Conservation (phyloP, 2,888 invertebrate species). For the Panopea generosa region DNA sequence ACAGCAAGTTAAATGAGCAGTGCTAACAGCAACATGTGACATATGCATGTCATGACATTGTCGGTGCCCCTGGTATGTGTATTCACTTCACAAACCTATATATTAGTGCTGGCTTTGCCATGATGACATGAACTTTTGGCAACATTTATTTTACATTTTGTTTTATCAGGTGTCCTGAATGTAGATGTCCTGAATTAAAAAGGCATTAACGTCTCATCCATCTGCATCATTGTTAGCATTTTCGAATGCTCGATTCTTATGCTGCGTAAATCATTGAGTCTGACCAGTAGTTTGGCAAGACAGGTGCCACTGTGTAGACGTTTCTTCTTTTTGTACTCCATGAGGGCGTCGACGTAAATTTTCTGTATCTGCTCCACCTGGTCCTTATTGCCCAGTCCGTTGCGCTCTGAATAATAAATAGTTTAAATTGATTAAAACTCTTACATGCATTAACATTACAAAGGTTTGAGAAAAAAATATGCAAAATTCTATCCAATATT, state of each 20-base stretch:
- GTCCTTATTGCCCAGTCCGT: constrained; percentile 94
- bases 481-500: too few species aligned
- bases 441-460: too few species aligned
- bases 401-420: constrained; percentile 89
- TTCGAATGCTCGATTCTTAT: constrained; percentile 98
- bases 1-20: too few species aligned
- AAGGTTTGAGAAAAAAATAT: too few species aligned
- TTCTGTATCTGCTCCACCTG: constrained; percentile 98
- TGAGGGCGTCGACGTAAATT: constrained; percentile 96
- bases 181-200: constrained; percentile 97
- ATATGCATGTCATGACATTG: too few species aligned
- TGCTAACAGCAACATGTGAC: too few species aligned
- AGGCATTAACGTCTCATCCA: constrained; percentile 97
- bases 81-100: too few species aligned
- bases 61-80: too few species aligned
- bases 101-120: too few species aligned
- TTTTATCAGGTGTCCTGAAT: constrained; percentile 85
- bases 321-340: constrained; percentile 94
- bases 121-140: too few species aligned
- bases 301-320: constrained; percentile 84
- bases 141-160: too few species aligned
- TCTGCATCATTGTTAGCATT: constrained; percentile 98
- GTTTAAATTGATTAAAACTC: too few species aligned
- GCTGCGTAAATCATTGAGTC: constrained; percentile 96
- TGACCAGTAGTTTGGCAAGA: constrained; percentile 96